Evolutionary conservation across 2,888 invertebrate species (phyloP).

Genomic region (Odontomyia ornata): DNA sequence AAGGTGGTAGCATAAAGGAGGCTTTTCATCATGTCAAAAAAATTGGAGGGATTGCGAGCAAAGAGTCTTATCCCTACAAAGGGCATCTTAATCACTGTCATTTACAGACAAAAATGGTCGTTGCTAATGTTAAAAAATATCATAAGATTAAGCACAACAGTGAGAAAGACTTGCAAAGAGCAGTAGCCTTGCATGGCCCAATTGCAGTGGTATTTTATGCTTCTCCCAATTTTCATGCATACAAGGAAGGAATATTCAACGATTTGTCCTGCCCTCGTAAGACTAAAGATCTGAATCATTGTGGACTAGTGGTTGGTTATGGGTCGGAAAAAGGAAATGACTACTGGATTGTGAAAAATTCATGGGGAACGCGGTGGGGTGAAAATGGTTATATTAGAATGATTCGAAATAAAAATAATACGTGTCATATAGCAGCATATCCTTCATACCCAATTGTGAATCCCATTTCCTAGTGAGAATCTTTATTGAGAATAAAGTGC

Average conservation of each 20-base stretch:
- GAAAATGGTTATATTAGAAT: neutral
- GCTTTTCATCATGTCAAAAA: neutral
- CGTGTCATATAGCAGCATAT: neutral
- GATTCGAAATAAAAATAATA: neutral
- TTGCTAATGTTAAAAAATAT: neutral
- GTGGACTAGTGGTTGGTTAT: neutral
- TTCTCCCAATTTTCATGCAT: slow-evolving; percentile 63
- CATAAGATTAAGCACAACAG: slow-evolving; percentile 55
- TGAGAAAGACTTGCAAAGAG: slow-evolving; percentile 74
- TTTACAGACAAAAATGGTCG: neutral
- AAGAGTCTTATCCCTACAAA: slow-evolving; percentile 1
- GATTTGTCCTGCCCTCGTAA: neutral
- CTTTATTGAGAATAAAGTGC: too few relatives aligned
- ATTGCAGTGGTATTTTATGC: slow-evolving; percentile 87
- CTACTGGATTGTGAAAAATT: slow-evolving; percentile 31
- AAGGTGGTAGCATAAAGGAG: neutral
- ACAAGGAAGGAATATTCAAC: neutral
- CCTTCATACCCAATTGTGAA: neutral
- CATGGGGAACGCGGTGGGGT: slow-evolving; percentile 3
- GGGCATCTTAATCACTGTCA: neutral
- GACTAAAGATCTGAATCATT: neutral
- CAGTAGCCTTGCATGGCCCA: slow-evolving; percentile 81
- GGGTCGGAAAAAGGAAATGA: slow-evolving; percentile 20
- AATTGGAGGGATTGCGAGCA: neutral
- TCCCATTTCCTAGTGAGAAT: too few relatives aligned